These are phyloP conservation scores for Perccottus glenii DNA, from an alignment of 2,113 vertebrate genomes.

Conservation along the genomic window DNA sequence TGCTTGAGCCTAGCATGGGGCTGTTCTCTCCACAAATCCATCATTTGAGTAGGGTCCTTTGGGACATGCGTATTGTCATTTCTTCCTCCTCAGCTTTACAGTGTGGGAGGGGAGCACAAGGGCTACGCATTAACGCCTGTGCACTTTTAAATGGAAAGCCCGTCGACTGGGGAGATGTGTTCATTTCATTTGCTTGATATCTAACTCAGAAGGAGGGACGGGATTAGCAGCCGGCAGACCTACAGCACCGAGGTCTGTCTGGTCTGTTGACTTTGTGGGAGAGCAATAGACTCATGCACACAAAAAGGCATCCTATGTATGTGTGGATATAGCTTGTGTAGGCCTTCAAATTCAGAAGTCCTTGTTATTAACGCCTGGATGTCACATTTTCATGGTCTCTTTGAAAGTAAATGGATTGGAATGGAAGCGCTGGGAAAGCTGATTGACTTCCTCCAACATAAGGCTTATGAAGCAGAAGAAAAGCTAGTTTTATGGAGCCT, in stretches of 20 bases:
- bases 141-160: conserved; percentile 55
- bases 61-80: conserved; percentile 49
- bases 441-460: conserved; percentile 35
- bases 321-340: not conserved
- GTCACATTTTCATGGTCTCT: conserved; percentile 17
- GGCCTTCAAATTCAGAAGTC: too few relatives aligned
- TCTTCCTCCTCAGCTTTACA: conserved; percentile 22
- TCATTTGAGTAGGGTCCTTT: conserved; percentile 51
- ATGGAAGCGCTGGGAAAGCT: conserved; percentile 15
- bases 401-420: conserved; percentile 23
- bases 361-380: too few relatives aligned
- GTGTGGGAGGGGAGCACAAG: conserved; percentile 42
- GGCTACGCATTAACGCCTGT: conserved; percentile 43
- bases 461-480: not conserved
- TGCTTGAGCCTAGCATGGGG: conserved; percentile 32
- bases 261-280: conserved; percentile 55
- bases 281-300: conserved; percentile 35
- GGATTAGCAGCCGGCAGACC: conserved; percentile 42
- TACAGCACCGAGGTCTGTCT: conserved; percentile 39
- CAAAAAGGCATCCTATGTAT: not conserved
- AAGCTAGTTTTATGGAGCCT: too few relatives aligned
- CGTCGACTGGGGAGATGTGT: conserved; percentile 56
- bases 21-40: conserved; percentile 48
- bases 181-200: conserved; percentile 67
- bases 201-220: conserved; percentile 43